Base-by-base conservation (phyloP, 1,140 invertebrate genomes). In the Orchestia grillus region DNA sequence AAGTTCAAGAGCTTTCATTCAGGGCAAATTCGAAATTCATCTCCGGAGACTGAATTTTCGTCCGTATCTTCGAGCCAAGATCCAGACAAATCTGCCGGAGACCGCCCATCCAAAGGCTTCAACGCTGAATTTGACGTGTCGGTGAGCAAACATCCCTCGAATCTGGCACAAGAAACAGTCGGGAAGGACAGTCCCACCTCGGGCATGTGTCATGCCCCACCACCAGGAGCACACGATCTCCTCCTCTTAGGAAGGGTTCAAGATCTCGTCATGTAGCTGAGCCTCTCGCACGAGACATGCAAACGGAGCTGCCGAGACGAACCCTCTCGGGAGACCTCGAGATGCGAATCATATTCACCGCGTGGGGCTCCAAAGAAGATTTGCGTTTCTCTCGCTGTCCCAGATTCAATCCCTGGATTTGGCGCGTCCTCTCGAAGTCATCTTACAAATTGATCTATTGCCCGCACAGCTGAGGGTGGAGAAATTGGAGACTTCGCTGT, bases 361-460 rank as follows among this genome's bases (percentile, higher is more conserved):
- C 88, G 28, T 87, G 88, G 36, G 43, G 36, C 88, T 90, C 88
- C 62, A 28, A 90, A 90, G 88, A 42, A 90, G 88, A 90, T 90
- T 90, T 90, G 88, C 88, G 41, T 90, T 44, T 90, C 88, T 90
- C 88, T 41, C 88, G 88, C 88, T 90, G 88, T 90, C 88, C 41
- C n/a, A 90, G 43, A 90, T 90, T 90, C 88, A 90, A 90, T 90
- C 88, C 88, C 88, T 90, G 88, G 88, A 90, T 90, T 77, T 90
- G 88, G 88, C n/a, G 43, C 88, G 88, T 90, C 88, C 88, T 90
- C 88, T 90, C 88, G 88, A 41, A 90, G 88, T 90, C 88, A 90
- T 90, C 88, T 90, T 42, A 42, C 88, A 90, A 90, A 90, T 90
- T 90, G 88, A 90, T 90, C 88, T 90, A 90, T 90, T 90, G 88